Evolutionary conservation across 1,140 invertebrate species (phyloP).

Genomic region (Meloidogyne hapla): DNA sequence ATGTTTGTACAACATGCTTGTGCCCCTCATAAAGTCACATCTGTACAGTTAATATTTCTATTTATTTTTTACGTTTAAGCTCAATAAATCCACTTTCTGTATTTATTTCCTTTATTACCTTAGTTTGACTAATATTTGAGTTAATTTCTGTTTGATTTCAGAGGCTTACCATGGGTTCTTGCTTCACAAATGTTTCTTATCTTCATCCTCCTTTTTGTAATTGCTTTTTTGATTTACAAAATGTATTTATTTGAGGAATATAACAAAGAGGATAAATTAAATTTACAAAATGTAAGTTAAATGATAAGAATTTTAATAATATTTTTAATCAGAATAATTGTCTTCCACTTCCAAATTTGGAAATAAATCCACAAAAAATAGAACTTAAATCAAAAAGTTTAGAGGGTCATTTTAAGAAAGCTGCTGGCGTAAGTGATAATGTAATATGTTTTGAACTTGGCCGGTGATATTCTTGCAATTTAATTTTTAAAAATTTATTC

Average conservation of each 20-base stretch:
- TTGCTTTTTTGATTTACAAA: conserved; percentile 44
- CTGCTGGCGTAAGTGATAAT: conserved; percentile 55
- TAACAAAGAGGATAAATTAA: not conserved
- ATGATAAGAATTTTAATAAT: not conserved
- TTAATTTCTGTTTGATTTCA: conserved; percentile 35
- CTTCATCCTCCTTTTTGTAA: conserved; percentile 38
- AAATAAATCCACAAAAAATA: no score
- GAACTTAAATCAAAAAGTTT: conserved; percentile 23
- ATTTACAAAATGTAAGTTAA: not conserved
- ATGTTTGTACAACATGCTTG: not conserved
- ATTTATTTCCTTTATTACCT: not conserved
- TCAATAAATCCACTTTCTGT: no score
- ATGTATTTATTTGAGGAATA: conserved; percentile 33
- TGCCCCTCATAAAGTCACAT: no score
- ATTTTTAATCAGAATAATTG: conserved; percentile 16
- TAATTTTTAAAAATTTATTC: not conserved
- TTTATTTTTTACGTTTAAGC: no score
- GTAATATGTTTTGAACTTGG: conserved; percentile 55
- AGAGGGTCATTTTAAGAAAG: conserved; percentile 40
- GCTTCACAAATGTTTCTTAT: conserved; percentile 42
- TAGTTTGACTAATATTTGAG: not conserved
- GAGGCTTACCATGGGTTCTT: conserved; percentile 54
- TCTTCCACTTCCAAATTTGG: not conserved
- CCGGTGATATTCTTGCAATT: conserved; percentile 34
- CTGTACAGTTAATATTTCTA: no score